These are phyloP conservation scores for Limanda limanda DNA, from an alignment of 2,113 vertebrate species.

Conservation along the genomic window DNA sequence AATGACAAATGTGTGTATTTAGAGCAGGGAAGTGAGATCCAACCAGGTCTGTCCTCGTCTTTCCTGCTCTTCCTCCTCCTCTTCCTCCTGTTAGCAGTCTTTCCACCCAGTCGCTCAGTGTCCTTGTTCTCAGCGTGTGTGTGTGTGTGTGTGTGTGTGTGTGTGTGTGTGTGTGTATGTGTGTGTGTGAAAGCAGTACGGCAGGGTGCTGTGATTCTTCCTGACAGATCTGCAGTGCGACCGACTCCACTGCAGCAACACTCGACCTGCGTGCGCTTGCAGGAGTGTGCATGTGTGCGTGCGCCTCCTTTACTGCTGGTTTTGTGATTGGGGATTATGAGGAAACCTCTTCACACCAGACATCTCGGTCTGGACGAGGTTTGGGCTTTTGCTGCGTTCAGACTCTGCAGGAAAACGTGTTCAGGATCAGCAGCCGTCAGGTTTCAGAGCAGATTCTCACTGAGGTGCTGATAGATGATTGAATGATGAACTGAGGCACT, in stretches of 20 bases:
- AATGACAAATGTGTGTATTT: too few species aligned
- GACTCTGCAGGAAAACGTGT: neutral
- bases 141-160: too few species aligned
- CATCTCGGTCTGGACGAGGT: neutral
- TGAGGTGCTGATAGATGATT: neutral
- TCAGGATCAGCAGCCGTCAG: neutral
- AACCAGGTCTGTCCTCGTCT: neutral
- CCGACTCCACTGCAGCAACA: constrained; percentile 44
- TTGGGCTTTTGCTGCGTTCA: neutral
- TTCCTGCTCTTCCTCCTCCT: constrained; percentile 3
- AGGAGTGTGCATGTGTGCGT: constrained; percentile 6
- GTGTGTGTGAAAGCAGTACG: constrained; percentile 21
- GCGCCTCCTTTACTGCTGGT: neutral
- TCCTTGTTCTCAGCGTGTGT: constrained; percentile 27
- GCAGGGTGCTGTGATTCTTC: constrained; percentile 52
- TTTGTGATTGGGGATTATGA: neutral
- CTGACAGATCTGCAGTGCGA: constrained; percentile 63
- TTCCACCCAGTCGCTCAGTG: constrained; percentile 57
- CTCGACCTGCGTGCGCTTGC: constrained; percentile 4
- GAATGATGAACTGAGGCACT: neutral
- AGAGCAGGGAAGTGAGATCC: too few species aligned
- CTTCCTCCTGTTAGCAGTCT: neutral
- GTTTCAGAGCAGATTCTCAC: neutral
- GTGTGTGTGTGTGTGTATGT: neutral
- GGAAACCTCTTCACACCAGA: neutral